Evolutionary conservation across 2,888 invertebrate species (phyloP), one percentile per base, ranked within the genome.

Genomic region (Sphaerophoria rueppellii): DNA sequence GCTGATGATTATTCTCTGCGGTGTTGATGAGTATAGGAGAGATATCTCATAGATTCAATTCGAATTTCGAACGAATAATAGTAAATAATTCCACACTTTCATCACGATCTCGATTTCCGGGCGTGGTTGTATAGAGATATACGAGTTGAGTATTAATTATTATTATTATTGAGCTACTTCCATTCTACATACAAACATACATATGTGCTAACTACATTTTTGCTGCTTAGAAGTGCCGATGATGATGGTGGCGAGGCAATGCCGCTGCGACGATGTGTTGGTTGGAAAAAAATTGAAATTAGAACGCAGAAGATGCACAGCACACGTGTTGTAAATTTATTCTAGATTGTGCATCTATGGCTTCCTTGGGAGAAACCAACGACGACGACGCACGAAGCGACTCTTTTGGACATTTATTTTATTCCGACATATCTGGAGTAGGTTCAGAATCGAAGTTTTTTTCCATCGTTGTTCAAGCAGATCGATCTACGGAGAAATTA

Each of bases 61-160:
- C 24, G 24, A 24, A 24, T 24, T 24, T 24, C 77, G 55, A 82
- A 72, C 77, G 69, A 82, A 69, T 67, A 43, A 43, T 43, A 43
- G 12, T 43, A 43, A 24, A 48, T 60, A 77, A 77, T 82, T 82
- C 65, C 70, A 75, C 55, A 80, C 83, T 75, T 76, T 79, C 61
- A 72, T 77, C 81, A 81, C 85, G 85, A 85, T 81, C 85, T 69
- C 81, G 80, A 77, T 85, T 73, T 76, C 76, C 85, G 85, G 85
- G 81, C 81, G 85, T 85, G 81, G 85, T 73, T 16, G 70, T 54
- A 43, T 54, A 43, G 32, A 9, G 16, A 54, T 54, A 1, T 24
- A 24, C 24, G 24, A 24, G 32, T 24, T 24, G 6, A 52, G 16
- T 6, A 52, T 5, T 24, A 14, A 52, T 5, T 24, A 14, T 24